Conservation (phyloP, 2,797 vertebrate genomes). For the Sebastes vulpes region DNA sequence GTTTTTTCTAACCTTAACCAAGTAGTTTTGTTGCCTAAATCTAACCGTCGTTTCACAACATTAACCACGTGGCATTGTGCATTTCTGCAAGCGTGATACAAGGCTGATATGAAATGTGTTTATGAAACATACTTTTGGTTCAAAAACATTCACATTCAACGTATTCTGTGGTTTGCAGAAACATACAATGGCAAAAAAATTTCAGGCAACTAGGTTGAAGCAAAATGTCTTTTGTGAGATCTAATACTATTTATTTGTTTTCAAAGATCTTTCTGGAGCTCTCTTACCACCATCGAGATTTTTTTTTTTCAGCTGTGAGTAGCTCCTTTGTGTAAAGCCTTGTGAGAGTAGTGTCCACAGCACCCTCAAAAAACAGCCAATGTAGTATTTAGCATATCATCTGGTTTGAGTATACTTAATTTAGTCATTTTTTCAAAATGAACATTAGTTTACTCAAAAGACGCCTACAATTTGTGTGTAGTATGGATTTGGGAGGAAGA, state of each 20-base stretch:
- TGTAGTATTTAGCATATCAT: not conserved
- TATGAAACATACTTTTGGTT: no score
- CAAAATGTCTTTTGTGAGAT: not conserved
- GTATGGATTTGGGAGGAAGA: not conserved
- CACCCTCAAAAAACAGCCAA: not conserved
- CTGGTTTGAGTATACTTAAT: not conserved
- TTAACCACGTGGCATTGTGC: no score
- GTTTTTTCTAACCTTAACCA: no score
- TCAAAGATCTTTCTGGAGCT: not conserved
- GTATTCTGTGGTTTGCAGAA: no score
- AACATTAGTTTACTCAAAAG: not conserved
- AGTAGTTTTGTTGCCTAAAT: no score
- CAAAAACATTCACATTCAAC: no score
- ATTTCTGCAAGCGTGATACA: no score
- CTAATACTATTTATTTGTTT: not conserved
- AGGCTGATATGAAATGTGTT: no score
- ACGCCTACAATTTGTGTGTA: not conserved
- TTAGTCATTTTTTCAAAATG: not conserved
- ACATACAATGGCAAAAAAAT: no score
- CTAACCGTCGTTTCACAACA: no score
- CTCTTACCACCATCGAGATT: not conserved
- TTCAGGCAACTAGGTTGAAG: not conserved
- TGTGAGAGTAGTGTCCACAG: not conserved
- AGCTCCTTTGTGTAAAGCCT: not conserved
- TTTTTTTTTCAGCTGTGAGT: not conserved